A percentile compares a stretch with the other conserved stretches of the same genome.
These are phyloP conservation scores for Dromiciops gliroides DNA, from an alignment of 2,113 vertebrate genomes.

Conservation along the genomic window DNA sequence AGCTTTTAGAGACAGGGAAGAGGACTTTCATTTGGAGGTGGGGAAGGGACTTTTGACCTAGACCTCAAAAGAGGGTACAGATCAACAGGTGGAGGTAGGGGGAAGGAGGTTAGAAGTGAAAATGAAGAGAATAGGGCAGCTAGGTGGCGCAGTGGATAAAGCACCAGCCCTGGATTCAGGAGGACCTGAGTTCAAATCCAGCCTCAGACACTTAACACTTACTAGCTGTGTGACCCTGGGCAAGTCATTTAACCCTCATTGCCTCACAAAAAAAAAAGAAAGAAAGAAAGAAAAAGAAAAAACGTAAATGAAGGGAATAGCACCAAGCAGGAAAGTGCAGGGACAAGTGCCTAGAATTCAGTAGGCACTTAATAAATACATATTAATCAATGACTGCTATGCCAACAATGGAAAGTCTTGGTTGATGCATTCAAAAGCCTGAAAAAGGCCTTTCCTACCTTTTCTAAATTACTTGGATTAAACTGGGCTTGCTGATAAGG, in stretches of 20 bases:
- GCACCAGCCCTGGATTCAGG: too few species aligned
- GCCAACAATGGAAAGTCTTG: neutral
- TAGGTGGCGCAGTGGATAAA: too few species aligned
- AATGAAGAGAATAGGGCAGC: neutral
- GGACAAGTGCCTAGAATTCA: neutral
- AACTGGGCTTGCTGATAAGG: neutral
- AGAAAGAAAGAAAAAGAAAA: too few species aligned
- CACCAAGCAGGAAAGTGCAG: neutral
- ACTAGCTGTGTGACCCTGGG: too few species aligned
- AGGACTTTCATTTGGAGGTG: neutral
- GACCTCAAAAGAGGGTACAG: neutral
- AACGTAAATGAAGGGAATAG: too few species aligned
- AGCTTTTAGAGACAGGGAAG: neutral
- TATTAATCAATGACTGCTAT: neutral
- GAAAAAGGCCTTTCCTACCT: neutral
- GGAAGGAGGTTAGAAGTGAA: neutral
- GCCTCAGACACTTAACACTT: too few species aligned
- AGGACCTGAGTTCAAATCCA: too few species aligned
- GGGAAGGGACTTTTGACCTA: neutral
- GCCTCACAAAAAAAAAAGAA: too few species aligned
- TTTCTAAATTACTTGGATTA: neutral
- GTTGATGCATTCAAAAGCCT: neutral
- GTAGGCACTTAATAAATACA: neutral
- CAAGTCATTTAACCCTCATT: too few species aligned
- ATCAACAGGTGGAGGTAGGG: neutral